A percentile compares a stretch with the other conserved stretches of the same genome.
Evolutionary conservation across 1,140 invertebrate species (phyloP).

Genomic region (Bradynema listronoti): DNA sequence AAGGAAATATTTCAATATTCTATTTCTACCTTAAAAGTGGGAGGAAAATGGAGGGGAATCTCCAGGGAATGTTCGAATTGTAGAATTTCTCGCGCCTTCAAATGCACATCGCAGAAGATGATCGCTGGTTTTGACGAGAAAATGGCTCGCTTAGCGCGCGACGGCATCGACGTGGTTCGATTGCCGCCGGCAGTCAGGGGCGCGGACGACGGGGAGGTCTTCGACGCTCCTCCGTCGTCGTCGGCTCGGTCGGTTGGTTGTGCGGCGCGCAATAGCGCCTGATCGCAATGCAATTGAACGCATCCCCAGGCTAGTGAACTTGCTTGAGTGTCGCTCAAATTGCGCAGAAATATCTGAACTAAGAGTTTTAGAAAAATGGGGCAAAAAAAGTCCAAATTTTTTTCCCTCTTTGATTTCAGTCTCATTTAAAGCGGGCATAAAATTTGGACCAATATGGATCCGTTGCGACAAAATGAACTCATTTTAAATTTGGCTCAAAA

Average conservation of each 20-base stretch:
- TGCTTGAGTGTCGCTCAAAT: conserved; percentile 5
- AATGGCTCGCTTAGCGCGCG: conserved; percentile 42
- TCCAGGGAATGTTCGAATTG: conserved; percentile 30
- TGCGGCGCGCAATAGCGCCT: conserved; percentile 15
- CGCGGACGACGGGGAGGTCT: too few species aligned
- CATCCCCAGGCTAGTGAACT: conserved; percentile 51
- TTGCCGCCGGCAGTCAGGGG: conserved; percentile 14
- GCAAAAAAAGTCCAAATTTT: too few species aligned
- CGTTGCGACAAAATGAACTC: too few species aligned
- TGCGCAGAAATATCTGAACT: conserved; percentile 30
- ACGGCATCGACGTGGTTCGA: conserved; percentile 31
- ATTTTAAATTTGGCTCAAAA: too few species aligned
- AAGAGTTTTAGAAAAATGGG: neutral
- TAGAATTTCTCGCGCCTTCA: conserved; percentile 32
- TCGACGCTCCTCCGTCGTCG: too few species aligned
- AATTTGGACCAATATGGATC: too few species aligned
- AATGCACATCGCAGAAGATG: conserved; percentile 46
- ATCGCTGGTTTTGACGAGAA: conserved; percentile 49
- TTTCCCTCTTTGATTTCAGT: too few species aligned
- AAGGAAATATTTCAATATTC: too few species aligned
- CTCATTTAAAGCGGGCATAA: too few species aligned
- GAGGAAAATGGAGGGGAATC: conserved; percentile 33
- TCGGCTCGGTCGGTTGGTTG: too few species aligned
- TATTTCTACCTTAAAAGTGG: conserved; percentile 41
- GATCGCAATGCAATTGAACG: conserved; percentile 54